Evolutionary conservation across 1,140 invertebrate species (phyloP), one percentile per base, ranked within the genome.

Genomic region (Dendroctonus ponderosae): DNA sequence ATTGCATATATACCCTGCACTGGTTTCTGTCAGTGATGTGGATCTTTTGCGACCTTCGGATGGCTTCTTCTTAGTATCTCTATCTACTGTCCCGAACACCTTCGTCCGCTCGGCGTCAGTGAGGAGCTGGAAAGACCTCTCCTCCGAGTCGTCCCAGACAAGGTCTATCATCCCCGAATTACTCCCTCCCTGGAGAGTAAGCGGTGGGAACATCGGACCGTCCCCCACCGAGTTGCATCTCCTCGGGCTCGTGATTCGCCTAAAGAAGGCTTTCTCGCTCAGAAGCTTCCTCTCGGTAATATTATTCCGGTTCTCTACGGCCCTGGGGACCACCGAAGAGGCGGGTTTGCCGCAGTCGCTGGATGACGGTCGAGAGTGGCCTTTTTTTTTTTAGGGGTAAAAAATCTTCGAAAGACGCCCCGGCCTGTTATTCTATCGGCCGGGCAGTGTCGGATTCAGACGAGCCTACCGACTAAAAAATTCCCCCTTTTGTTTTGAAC

Each of bases 251-350:
- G 43, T 44, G 43, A 44, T 44, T n/a, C 43, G 7, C 43, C 43
- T 44, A 44, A 44, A 44, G n/a, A 44, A 44, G 43, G n/a, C 43
- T n/a, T 44, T n/a, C 43, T 44, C 43, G 43, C 43, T 44, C n/a
- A 44, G n/a, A 7, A 7, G 7, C n/a, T 44, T n/a, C 43, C n/a
- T 44, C 43, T 44, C 43, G 43, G 43, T 44, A 44, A n/a, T n/a
- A 44, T 44, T 44, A 44, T 44, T n/a, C 43, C 43, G 43, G 43
- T 44, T 44, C 43, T n/a, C 43, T 44, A 7, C 43, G 43, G 43
- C 43, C 43, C 43, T 44, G 43, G 43, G 43, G 43, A 44, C 43
- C 43, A 44, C 43, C 43, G 43, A 44, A 44, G 43, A n/a, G 43
- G 43, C 7, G 43, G 43, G 43, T 44, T 44, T 44, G 43, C n/a